These are phyloP conservation scores for Chrysolina oricalcia DNA, from an alignment of 2,888 invertebrate species.

Conservation along the genomic window DNA sequence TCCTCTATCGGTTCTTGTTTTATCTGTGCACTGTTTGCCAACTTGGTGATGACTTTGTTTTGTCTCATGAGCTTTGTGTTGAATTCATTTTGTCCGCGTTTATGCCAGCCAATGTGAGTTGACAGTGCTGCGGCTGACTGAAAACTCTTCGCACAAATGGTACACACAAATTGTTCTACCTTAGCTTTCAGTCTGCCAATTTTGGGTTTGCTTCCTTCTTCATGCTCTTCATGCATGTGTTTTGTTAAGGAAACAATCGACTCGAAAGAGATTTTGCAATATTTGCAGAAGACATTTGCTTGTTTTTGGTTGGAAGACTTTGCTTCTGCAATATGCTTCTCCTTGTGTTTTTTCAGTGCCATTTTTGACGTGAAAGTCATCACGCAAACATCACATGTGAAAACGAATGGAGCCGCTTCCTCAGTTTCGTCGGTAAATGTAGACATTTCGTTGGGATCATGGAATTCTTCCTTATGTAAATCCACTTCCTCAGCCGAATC, in stretches of 20 bases:
- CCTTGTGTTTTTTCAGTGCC: slow-evolving; percentile 70
- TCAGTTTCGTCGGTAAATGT: slow-evolving; percentile 49
- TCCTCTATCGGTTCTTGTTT: slow-evolving; percentile 58
- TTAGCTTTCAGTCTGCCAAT: slow-evolving; percentile 44
- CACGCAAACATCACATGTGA: slow-evolving; percentile 70
- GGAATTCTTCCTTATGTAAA: slow-evolving; percentile 75
- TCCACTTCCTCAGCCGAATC: slow-evolving; percentile 74
- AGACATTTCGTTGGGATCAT: slow-evolving; percentile 54
- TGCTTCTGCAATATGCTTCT: slow-evolving; percentile 60
- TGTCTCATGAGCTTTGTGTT: slow-evolving; percentile 66
- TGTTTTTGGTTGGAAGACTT: slow-evolving; percentile 37
- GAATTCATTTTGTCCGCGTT: slow-evolving; percentile 65
- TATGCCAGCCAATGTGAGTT: slow-evolving; percentile 78
- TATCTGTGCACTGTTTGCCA: slow-evolving; percentile 32
- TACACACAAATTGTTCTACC: slow-evolving; percentile 73
- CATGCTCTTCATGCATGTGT: slow-evolving; percentile 67
- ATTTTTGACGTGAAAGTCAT: slow-evolving; percentile 69
- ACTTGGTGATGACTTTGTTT: slow-evolving; percentile 37
- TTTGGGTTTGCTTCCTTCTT: slow-evolving; percentile 56
- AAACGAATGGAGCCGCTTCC: slow-evolving; percentile 55
- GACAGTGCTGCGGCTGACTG: slow-evolving; percentile 76
- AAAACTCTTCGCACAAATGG: slow-evolving; percentile 78
- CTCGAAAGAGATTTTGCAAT: slow-evolving; percentile 66
- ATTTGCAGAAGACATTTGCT: slow-evolving; percentile 63
- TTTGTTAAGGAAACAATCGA: slow-evolving; percentile 58